A percentile compares a stretch with the other conserved stretches of the same genome.
These are phyloP conservation scores for Tragelaphus oryx DNA, from an alignment of 2,797 vertebrate genomes.

Conservation along the genomic window DNA sequence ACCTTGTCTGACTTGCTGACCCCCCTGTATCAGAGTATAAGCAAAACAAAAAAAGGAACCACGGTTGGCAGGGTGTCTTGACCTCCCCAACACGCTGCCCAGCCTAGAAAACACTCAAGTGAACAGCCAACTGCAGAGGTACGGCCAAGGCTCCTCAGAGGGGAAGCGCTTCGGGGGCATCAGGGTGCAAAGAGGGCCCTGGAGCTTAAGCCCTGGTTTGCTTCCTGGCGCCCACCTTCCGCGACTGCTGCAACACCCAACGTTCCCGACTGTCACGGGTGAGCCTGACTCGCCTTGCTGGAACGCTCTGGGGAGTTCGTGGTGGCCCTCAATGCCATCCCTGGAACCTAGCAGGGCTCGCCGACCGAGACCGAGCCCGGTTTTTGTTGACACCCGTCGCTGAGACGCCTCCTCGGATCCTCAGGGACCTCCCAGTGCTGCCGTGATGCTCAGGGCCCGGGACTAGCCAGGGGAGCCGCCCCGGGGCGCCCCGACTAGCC, in stretches of 20 bases:
- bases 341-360: background rate
- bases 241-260: accelerated
- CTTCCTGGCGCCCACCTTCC: background rate
- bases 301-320: accelerated
- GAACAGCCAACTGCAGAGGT: accelerated
- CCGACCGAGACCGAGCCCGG: accelerated
- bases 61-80: accelerated
- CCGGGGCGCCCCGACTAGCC: background rate
- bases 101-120: background rate
- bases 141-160: no score
- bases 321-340: accelerated
- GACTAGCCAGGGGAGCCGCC: background rate
- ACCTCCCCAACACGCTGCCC: background rate
- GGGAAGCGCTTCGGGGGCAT: accelerated
- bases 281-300: accelerated
- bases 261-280: accelerated
- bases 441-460: accelerated
- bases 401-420: accelerated
- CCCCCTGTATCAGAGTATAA: background rate
- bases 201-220: accelerated
- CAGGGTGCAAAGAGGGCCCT: accelerated
- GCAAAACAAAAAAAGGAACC: background rate
- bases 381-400: accelerated
- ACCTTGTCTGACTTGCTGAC: background rate
- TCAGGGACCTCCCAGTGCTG: background rate